Evolutionary conservation across 2,888 invertebrate species (phyloP), one percentile per base, ranked within the genome.

Genomic region (Mactromeris polynyma): DNA sequence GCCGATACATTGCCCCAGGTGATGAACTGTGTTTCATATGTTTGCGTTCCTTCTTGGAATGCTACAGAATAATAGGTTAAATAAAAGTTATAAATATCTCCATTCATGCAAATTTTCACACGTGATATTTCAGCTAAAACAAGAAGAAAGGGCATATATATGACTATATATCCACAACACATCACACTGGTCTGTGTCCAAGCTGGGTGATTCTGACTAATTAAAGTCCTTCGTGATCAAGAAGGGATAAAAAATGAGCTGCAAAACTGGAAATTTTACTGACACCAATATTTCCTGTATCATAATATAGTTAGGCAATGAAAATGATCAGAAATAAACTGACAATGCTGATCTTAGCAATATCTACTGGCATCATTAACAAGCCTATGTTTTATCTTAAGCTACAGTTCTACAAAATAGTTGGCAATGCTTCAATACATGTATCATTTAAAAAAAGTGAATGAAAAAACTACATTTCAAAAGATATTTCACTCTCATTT

Each of bases 1-100:
- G 88, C 58, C 91, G 89, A 86, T 92, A 94, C 86, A 94, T 89
- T 42, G 93, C 85, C 42, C 94, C 95, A 21, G 96, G 95, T 87
- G 95, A 94, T 1, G 96, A 96, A 83, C 94, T 95, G 89, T 95
- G 94, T 90, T 96, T 95, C 81, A 90, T 85, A 90, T 95, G 95
- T 69, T 93, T 92, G 42, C 94, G 93, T 26, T 92, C 93, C 90
- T 89, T 90, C 82, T 86, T 88, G 81, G 90, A 92, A 81, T 88
- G 92, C 92, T 93, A 90, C 73, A 73, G 87, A 83, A 90, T 83
- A 90, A 84, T 86, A 73, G 33, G 73, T 73, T 6, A 73, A 73
- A 73, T 73, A 73, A 73, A 73, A 73, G 33, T 33, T 73, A 36
- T 64, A 73, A 36, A 73, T 33, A 73, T 73, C 73, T 73, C 36